Conservation (phyloP, 2,113 vertebrate genomes). For the Daphoenositta chrysoptera region DNA sequence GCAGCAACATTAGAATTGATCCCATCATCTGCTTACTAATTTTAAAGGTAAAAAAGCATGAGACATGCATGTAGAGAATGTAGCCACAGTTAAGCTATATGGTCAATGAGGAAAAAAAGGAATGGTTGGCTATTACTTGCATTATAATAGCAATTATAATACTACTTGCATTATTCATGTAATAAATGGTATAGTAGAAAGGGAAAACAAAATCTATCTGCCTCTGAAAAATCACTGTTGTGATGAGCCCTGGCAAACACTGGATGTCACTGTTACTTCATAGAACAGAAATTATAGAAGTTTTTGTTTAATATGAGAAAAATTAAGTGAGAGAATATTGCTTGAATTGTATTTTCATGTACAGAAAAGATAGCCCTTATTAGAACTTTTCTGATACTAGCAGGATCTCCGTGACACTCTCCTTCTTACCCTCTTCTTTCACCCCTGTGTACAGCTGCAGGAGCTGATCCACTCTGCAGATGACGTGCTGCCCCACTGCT, state of each 20-base stretch:
- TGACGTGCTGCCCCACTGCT: slow-evolving; percentile 57
- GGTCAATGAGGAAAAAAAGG: not conserved
- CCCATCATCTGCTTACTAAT: not conserved
- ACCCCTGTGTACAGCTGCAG: slow-evolving; percentile 73
- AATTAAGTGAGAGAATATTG: not conserved
- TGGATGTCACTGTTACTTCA: slow-evolving; percentile 49
- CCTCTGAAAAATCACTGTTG: not conserved
- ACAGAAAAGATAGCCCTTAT: not conserved
- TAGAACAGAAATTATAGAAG: not conserved
- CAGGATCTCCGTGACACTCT: not conserved
- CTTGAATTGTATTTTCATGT: not conserved
- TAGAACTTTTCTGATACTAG: not conserved
- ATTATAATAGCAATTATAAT: not conserved
- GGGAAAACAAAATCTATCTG: not conserved
- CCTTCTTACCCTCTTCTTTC: not conserved
- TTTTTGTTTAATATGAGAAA: not conserved
- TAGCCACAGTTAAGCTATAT: not conserved
- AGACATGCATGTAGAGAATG: not conserved
- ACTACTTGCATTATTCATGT: not conserved
- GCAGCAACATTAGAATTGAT: not conserved
- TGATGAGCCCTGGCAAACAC: not conserved
- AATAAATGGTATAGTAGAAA: not conserved
- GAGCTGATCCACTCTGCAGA: slow-evolving; percentile 75
- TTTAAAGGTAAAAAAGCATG: not conserved
- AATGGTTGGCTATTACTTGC: not conserved